Evolutionary conservation across 2,888 invertebrate genomes (phyloP).

Genomic region (Lampropteryx suffumata): DNA sequence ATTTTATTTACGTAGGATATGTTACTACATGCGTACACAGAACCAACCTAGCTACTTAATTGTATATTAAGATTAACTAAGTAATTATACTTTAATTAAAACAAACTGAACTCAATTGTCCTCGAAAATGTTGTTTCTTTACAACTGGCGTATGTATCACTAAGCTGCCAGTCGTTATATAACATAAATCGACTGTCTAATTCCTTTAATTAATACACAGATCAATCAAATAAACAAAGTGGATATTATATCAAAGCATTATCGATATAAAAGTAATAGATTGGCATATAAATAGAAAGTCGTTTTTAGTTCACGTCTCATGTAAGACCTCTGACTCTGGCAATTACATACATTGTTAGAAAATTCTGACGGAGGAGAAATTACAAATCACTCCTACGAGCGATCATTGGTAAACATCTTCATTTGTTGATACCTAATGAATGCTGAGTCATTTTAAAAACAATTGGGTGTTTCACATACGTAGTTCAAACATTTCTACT

Average conservation of each 20-base stretch:
- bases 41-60: too few relatives aligned
- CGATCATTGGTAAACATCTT: constrained; percentile 41
- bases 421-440: constrained; percentile 40
- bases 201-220: constrained; percentile 8
- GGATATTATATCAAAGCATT: constrained; percentile 32
- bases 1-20: too few relatives aligned
- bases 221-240: constrained; percentile 41
- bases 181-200: neutral
- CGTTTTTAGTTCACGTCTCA: constrained; percentile 13
- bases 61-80: too few relatives aligned
- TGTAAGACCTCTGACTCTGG: constrained; percentile 56
- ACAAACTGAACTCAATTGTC: too few relatives aligned
- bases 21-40: too few relatives aligned
- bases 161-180: too few relatives aligned
- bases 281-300: constrained; percentile 40
- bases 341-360: constrained; percentile 61
- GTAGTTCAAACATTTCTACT: too few relatives aligned
- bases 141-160: too few relatives aligned
- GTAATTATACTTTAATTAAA: too few relatives aligned
- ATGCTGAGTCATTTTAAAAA: constrained; percentile 37
- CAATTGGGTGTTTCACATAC: constrained; percentile 10
- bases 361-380: constrained; percentile 39
- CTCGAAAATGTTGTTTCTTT: too few relatives aligned
- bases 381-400: constrained; percentile 40
- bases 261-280: constrained; percentile 37